These are phyloP conservation scores for Oryzias curvinotus DNA, from an alignment of 2,113 vertebrate genomes.

Conservation along the genomic window DNA sequence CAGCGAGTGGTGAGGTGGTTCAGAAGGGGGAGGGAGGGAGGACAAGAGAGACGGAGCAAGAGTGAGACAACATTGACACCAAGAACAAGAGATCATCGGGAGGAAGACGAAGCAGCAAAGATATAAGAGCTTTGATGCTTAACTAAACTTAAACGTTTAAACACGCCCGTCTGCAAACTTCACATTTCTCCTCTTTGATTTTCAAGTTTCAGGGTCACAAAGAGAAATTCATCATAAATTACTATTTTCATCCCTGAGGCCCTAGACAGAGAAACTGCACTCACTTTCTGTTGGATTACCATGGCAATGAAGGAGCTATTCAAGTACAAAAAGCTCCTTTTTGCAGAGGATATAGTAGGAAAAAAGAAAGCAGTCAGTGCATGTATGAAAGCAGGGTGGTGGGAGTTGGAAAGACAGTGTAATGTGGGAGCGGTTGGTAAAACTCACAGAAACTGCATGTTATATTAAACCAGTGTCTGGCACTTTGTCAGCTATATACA, in stretches of 20 bases:
- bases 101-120: conserved; percentile 7
- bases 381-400: conserved; percentile 58
- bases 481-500: conserved; percentile 61
- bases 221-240: conserved; percentile 52
- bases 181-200: conserved; percentile 31
- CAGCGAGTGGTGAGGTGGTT: conserved; percentile 64
- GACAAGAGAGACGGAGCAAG: conserved; percentile 59
- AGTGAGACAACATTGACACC: conserved; percentile 49
- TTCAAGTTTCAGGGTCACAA: conserved; percentile 51
- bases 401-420: conserved; percentile 70
- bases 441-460: conserved; percentile 66
- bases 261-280: conserved; percentile 63
- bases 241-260: conserved; percentile 65
- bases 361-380: conserved; percentile 61
- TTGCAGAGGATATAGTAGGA: conserved; percentile 66
- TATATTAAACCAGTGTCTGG: conserved; percentile 75
- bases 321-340: conserved; percentile 71
- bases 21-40: conserved; percentile 38
- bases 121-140: not conserved
- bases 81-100: conserved; percentile 27
- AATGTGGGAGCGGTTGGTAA: conserved; percentile 65
- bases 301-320: conserved; percentile 72
- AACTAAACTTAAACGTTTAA: not conserved
- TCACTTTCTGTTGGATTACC: conserved; percentile 68
- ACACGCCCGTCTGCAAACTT: not conserved